Evolutionary conservation across 2,797 vertebrate genomes (phyloP).

Genomic region (Heteromormyrus szaboi): DNA sequence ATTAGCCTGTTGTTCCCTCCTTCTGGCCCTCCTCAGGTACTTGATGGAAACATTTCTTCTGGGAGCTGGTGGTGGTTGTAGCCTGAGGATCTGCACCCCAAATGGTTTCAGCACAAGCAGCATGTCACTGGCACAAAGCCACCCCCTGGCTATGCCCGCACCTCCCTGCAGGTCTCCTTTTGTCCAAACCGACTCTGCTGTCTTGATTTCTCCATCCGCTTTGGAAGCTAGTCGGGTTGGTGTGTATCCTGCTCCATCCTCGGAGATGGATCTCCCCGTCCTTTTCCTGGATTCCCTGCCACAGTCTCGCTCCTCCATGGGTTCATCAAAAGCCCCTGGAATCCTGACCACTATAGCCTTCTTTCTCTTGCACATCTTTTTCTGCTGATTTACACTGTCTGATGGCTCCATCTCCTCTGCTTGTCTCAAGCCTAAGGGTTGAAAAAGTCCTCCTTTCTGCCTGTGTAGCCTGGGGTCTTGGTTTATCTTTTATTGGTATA

Average conservation of each 20-base stretch:
- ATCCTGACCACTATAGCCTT: background rate
- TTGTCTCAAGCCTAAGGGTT: background rate
- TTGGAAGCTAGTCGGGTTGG: background rate
- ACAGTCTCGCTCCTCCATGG: background rate
- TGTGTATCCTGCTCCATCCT: background rate
- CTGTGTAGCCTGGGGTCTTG: background rate
- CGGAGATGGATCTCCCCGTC: background rate
- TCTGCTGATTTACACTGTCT: background rate
- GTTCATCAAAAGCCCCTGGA: background rate
- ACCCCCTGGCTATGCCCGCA: background rate
- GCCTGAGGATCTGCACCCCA: background rate
- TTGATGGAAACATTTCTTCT: background rate
- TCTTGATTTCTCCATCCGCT: background rate
- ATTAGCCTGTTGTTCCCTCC: background rate
- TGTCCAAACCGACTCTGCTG: background rate
- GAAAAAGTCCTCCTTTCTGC: background rate
- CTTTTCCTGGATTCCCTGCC: background rate
- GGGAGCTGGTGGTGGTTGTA: background rate
- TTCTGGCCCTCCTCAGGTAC: conserved; percentile 2
- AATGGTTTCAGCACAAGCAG: background rate
- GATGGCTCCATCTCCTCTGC: background rate
- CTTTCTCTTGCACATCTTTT: background rate
- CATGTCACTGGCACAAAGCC: background rate
- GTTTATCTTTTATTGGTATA: background rate
- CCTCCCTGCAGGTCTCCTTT: background rate